Conservation (phyloP, 1,140 invertebrate genomes). For the Drosophila bipectinata region DNA sequence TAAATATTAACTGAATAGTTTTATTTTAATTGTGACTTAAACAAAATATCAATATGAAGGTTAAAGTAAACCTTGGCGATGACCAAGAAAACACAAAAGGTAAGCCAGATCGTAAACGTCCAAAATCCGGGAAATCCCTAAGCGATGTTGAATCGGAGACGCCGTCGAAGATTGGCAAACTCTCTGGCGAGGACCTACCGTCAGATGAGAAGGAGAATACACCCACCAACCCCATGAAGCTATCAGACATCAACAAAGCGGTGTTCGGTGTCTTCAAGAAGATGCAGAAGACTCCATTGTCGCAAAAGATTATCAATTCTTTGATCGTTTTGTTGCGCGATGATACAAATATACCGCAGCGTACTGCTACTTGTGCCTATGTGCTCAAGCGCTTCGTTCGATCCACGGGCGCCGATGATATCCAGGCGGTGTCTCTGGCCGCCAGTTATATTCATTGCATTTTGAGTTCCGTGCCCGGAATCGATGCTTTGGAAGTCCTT, state of each 20-base stretch:
- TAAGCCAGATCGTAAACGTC: constrained; percentile 8
- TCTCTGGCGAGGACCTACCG: constrained; percentile 1
- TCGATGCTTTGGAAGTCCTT: constrained; percentile 42
- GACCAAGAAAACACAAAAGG: background rate
- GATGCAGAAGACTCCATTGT: constrained; percentile 7
- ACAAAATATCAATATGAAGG: constrained; percentile 1
- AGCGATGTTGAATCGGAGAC: background rate
- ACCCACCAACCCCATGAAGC: constrained; percentile 14
- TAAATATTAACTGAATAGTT: too few species aligned
- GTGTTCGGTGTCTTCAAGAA: constrained; percentile 47
- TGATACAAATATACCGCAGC: constrained; percentile 32
- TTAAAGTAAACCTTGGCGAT: constrained; percentile 5
- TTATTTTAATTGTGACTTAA: too few species aligned
- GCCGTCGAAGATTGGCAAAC: constrained; percentile 12
- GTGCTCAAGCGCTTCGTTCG: constrained; percentile 54
- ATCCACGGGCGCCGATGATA: constrained; percentile 60
- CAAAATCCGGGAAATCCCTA: constrained; percentile 4
- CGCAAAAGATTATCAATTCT: constrained; percentile 22
- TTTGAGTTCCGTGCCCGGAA: constrained; percentile 20
- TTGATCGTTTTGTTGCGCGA: constrained; percentile 24
- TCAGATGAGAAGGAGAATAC: constrained; percentile 23
- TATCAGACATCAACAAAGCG: constrained; percentile 40
- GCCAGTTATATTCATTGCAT: constrained; percentile 42
- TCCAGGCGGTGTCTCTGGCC: constrained; percentile 20
- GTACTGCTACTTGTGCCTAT: constrained; percentile 45